Conservation (phyloP, 2,797 vertebrate species). For the Lepus townsendii region DNA sequence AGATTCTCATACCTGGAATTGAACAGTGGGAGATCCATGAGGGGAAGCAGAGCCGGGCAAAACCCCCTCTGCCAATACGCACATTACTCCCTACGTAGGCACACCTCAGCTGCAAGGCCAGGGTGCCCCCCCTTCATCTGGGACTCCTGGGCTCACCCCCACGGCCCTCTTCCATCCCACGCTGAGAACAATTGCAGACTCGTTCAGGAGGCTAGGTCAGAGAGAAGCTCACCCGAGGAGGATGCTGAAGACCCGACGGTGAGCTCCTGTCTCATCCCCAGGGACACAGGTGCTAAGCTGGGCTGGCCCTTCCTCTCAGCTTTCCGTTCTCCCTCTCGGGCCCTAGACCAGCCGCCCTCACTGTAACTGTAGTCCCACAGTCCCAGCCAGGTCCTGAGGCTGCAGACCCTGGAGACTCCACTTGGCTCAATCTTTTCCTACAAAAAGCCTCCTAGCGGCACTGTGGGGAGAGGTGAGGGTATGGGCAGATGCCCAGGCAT, state of each 20-base stretch:
- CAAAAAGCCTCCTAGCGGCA: background rate
- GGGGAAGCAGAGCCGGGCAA: background rate
- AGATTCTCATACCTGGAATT: constrained; percentile 93
- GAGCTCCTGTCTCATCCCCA: background rate
- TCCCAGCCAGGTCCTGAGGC: background rate
- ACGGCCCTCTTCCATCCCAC: background rate
- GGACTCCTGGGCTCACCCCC: background rate
- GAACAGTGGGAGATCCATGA: constrained; percentile 10
- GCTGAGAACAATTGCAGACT: background rate
- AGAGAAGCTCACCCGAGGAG: constrained; percentile 29
- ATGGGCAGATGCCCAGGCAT: background rate
- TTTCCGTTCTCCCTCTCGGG: background rate
- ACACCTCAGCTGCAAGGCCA: background rate
- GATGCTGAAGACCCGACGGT: background rate
- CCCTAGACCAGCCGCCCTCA: background rate
- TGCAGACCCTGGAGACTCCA: background rate
- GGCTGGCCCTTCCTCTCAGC: background rate
- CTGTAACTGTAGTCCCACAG: background rate
- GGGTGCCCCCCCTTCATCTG: background rate
- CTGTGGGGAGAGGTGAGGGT: background rate
- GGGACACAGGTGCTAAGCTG: background rate
- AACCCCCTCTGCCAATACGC: background rate
- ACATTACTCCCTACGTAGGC: background rate
- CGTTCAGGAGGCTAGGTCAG: background rate
- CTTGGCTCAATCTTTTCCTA: background rate